These are phyloP conservation scores for Coranthus polyacanthus DNA, from an alignment of 2,797 vertebrate species.

Conservation along the genomic window DNA sequence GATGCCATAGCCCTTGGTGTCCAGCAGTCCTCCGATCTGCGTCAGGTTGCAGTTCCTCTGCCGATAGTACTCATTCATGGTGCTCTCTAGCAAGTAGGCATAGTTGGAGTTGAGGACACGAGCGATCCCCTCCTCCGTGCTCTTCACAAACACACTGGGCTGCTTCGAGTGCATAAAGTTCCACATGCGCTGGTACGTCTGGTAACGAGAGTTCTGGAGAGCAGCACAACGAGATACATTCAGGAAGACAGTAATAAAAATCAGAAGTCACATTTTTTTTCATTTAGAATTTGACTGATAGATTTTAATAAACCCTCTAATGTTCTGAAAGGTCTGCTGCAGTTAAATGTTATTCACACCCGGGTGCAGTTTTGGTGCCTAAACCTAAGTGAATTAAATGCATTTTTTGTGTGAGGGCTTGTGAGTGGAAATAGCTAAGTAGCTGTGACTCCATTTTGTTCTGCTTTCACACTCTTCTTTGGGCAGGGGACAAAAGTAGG, in stretches of 20 bases:
- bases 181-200: conserved; percentile 99
- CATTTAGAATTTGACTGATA: too few species aligned
- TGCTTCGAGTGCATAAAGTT: conserved; percentile 99
- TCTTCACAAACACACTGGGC: conserved; percentile 98
- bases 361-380: too few species aligned
- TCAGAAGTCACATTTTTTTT: neutral
- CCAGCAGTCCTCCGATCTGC: conserved; percentile 98
- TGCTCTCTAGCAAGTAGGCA: conserved; percentile 97
- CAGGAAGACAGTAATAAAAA: conserved; percentile 23
- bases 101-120: conserved; percentile 99
- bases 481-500: too few species aligned
- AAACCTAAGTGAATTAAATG: too few species aligned
- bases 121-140: conserved; percentile 98
- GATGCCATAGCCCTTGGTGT: conserved; percentile 99
- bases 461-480: too few species aligned
- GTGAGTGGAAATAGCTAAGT: too few species aligned
- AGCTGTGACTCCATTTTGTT: neutral
- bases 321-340: neutral
- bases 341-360: conserved; percentile 10
- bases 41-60: conserved; percentile 98
- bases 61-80: conserved; percentile 99
- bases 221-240: neutral
- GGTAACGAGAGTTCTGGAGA: conserved; percentile 96
- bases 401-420: too few species aligned
- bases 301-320: too few species aligned